Conservation (phyloP, 2,888 invertebrate genomes). For the Limnephilus rhombicus region DNA sequence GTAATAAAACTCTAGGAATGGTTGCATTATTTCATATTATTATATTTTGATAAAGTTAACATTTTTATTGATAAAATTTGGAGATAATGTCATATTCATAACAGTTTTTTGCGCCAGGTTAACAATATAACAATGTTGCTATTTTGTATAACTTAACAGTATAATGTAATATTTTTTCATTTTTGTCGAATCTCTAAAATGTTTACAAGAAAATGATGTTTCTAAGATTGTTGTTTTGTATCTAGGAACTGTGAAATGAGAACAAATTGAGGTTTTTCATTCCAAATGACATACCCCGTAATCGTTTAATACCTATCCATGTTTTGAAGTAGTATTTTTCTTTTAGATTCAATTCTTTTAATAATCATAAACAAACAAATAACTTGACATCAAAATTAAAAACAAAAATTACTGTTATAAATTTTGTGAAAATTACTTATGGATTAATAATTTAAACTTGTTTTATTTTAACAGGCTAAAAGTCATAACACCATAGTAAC, state of each 20-base stretch:
- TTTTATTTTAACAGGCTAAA: neutral
- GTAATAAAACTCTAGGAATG: conserved; percentile 39
- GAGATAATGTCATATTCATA: neutral
- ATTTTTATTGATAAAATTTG: neutral
- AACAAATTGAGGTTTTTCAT: neutral
- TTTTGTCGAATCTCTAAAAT: no score
- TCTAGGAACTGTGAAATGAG: neutral
- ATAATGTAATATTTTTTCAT: neutral
- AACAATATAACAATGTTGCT: no score
- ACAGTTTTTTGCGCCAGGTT: neutral
- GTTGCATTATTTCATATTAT: conserved; percentile 36
- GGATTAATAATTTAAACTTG: neutral
- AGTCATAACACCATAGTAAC: neutral
- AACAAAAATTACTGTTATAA: neutral
- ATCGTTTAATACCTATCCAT: neutral
- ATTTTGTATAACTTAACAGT: neutral
- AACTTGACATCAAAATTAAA: neutral
- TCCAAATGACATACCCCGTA: neutral
- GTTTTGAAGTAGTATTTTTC: no score
- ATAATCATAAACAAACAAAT: neutral
- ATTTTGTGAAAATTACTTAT: neutral
- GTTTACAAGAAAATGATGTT: neutral
- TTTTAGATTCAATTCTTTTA: neutral
- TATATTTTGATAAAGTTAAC: neutral
- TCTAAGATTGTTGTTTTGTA: neutral